phyloP scores from a whole-genome alignment of 2,113 vertebrate species.

The Oncorhynchus mykiss region DNA sequence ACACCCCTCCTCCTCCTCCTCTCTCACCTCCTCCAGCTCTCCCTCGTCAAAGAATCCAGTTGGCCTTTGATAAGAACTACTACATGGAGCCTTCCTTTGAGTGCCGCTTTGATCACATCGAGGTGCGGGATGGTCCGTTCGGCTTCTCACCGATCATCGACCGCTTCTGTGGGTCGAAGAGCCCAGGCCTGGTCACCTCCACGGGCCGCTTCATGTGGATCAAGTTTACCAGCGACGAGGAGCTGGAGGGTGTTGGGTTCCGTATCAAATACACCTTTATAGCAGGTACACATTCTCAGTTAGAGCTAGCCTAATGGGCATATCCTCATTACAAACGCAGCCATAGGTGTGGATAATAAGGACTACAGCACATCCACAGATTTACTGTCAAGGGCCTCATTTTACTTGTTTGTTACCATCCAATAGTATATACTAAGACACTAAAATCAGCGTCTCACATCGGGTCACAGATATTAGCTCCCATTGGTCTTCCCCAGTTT shows the following conservation, averaged over 20 bases:
- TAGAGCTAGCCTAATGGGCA: too few species aligned
- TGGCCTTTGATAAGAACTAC: constrained; percentile 94
- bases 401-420: too few species aligned
- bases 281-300: constrained; percentile 79
- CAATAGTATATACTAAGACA: neutral
- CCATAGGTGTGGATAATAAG: neutral
- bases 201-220: constrained; percentile 99
- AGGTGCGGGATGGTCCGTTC: constrained; percentile 95
- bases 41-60: constrained; percentile 92
- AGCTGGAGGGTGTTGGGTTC: constrained; percentile 95
- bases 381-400: neutral
- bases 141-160: constrained; percentile 95
- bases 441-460: constrained; percentile 45
- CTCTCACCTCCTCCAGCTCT: constrained; percentile 75
- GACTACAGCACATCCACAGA: neutral
- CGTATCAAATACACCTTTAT: constrained; percentile 94
- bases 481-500: neutral
- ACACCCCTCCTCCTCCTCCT: neutral
- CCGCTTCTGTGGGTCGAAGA: constrained; percentile 92
- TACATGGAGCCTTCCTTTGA: constrained; percentile 97
- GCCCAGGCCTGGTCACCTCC: constrained; percentile 88
- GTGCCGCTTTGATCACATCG: constrained; percentile 97
- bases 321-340: neutral
- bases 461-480: constrained; percentile 48
- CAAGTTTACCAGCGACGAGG: constrained; percentile 98